Evolutionary conservation across 53 echinoderm and acorn worm species (phyloP), one percentile per base, ranked within the genome.

Genomic region (Hippasteria phrygiana): DNA sequence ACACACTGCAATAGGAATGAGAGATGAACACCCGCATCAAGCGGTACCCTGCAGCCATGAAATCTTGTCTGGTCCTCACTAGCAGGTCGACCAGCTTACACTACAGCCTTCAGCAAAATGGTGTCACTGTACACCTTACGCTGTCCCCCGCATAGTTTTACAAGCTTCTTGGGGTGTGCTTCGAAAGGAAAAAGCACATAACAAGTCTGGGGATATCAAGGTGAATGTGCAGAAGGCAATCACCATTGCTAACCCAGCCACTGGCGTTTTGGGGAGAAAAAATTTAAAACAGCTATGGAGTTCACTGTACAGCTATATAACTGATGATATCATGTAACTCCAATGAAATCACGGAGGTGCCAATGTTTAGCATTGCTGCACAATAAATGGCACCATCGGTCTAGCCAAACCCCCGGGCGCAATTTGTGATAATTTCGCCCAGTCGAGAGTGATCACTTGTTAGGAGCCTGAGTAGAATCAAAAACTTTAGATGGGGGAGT

Each of bases 81-180:
- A 45, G 82, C 82, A 82, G 82, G 64, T 82, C 82, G 82, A 66
- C 82, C 82, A 82, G 82, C 82, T 82, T 82, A 82, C 82, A 82
- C 64, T 66, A 82, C 31, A 65, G 82, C 82, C 82, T 82, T 41
- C 46, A 82, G 82, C 82, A 82, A 82, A 65, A 42, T n/a, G 82
- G 82, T 82, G 82, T 82, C 82, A 82, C 55, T 36, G 55, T 78
- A 78, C 78, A 78, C 82, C 45, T 64, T 82, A 12, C 32, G 64
- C 43, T 47, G 82, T 82, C 82, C 43, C 82, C 82, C 82, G 82
- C 82, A 82, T 82, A 82, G 82, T 82, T 82, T 82, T 65, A 82
- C 82, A 63, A 82, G 82, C 82, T 82, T 78, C 59, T 56, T 20
- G 38, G 32, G 78, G 35, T n/a, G 36, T 37, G 20, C 78, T n/a